These are phyloP conservation scores for Siderastrea siderea DNA, from an alignment of 92 coral and sea anemone genomes.

Conservation along the genomic window DNA sequence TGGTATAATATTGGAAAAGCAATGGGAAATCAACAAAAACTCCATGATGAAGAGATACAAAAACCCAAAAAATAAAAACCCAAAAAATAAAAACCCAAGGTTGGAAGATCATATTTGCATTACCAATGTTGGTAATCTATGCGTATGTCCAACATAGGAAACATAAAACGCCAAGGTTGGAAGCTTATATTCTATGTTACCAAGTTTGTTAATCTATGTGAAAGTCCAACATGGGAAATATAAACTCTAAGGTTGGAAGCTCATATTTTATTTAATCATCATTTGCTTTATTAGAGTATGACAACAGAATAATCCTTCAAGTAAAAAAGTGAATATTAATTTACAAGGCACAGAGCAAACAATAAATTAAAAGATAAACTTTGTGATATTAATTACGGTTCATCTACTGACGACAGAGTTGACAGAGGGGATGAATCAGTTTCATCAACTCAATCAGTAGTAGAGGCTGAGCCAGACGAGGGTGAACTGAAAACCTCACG, in stretches of 20 bases:
- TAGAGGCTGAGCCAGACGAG: constrained; percentile 8
- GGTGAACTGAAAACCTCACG: constrained; percentile 31
- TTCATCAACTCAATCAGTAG: constrained; percentile 41
- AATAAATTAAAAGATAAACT: constrained; percentile 10
- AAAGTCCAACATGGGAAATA: constrained; percentile 13
- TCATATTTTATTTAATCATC: neutral
- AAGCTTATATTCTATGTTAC: constrained; percentile 8
- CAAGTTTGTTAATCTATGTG: constrained; percentile 17
- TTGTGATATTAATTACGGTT: constrained; percentile 12
- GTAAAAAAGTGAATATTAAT: neutral
- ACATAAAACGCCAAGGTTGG: constrained; percentile 11
- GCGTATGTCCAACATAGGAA: constrained; percentile 23
- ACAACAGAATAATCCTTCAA: constrained; percentile 6
- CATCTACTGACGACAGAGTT: constrained; percentile 42
- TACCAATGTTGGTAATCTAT: constrained; percentile 54
- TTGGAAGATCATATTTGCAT: constrained; percentile 46
- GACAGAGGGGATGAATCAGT: constrained; percentile 30
- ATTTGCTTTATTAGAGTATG: constrained; percentile 12
- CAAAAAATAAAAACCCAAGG: constrained; percentile 25
- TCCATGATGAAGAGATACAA: constrained; percentile 59
- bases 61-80: constrained; percentile 47
- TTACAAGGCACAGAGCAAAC: constrained; percentile 42
- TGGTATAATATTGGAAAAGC: constrained; percentile 47
- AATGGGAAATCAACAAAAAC: constrained; percentile 36
- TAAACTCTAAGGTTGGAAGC: constrained; percentile 7